Evolutionary conservation across 2,113 vertebrate species (phyloP).

Genomic region (Gallinago paraguaiae): DNA sequence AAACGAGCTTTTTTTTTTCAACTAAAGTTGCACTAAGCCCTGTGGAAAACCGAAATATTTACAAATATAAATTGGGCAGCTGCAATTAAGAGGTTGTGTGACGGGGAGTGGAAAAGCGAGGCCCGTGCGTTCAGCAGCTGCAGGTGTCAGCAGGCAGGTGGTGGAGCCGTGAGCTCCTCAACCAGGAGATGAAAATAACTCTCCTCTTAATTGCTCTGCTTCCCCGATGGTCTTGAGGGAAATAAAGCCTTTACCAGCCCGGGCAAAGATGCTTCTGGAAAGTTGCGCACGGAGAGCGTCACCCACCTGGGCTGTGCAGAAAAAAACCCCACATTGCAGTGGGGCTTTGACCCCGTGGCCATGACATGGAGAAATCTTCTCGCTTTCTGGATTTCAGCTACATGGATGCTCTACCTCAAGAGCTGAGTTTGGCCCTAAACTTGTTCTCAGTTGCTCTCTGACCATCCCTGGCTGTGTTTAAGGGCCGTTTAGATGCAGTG

Average conservation of each 20-base stretch:
- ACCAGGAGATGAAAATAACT: constrained; percentile 6
- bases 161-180: neutral
- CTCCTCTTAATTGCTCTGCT: constrained; percentile 56
- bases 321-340: fast-evolving
- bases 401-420: neutral
- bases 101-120: neutral
- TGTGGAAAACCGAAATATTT: neutral
- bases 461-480: too few relatives aligned
- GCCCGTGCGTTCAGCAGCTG: neutral
- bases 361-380: neutral
- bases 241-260: neutral
- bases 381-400: neutral
- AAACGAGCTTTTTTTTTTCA: neutral
- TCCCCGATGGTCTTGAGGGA: neutral
- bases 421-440: neutral
- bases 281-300: neutral
- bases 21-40: neutral
- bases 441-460: neutral
- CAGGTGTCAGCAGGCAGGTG: neutral
- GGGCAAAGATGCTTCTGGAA: neutral
- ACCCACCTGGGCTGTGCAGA: neutral
- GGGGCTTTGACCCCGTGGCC: neutral
- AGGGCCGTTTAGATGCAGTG: too few relatives aligned
- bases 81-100: neutral
- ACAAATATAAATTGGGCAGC: neutral